phyloP scores from a whole-genome alignment of 2,888 invertebrate species.

The Brachynemurus nebulosus region DNA sequence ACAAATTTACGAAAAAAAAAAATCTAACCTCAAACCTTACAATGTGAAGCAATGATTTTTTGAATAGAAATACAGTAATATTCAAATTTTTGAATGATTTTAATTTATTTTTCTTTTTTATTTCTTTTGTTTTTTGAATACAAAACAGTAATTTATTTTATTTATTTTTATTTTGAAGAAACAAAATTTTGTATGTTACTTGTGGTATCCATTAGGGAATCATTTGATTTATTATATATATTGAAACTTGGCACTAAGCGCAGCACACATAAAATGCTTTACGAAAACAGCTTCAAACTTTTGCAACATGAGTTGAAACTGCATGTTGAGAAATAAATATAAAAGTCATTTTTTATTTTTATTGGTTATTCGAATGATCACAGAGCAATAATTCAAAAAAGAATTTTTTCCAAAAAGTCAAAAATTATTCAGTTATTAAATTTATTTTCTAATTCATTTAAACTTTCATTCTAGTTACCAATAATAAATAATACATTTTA shows the following conservation, averaged over 20 bases:
- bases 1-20: no score
- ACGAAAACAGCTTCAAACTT: constrained; percentile 3
- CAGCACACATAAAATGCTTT: constrained; percentile 8
- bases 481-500: not conserved
- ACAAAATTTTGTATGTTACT: constrained; percentile 8
- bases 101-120: no score
- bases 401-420: not conserved
- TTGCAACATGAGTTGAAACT: constrained; percentile 7
- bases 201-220: constrained; percentile 7
- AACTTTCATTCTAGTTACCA: no score
- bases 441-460: no score
- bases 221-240: constrained; percentile 4
- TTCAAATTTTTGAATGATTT: no score
- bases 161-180: constrained; percentile 1
- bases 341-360: constrained; percentile 1
- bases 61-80: no score
- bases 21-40: no score
- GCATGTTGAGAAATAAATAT: constrained; percentile 2
- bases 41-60: no score
- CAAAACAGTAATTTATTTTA: constrained; percentile 4
- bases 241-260: constrained; percentile 9
- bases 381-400: no score
- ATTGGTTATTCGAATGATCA: constrained; percentile 8
- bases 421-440: no score
- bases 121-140: no score